Percentiles rank a stretch among this genome's conserved stretches.
Evolutionary conservation across 1,140 invertebrate genomes (phyloP).

Genomic region (Drosophila biarmipes): DNA sequence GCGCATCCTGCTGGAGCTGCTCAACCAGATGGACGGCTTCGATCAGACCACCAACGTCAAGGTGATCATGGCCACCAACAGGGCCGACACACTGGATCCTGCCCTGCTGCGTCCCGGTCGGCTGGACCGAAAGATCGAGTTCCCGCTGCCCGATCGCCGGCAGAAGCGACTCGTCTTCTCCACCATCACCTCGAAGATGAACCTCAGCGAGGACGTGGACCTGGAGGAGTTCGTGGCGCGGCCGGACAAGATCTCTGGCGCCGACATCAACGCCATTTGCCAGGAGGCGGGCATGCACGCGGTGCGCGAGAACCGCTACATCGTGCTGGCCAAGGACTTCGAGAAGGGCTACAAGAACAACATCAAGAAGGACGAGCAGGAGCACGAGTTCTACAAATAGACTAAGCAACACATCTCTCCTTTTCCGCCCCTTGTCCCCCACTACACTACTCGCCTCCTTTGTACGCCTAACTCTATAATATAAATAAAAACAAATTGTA

Average conservation of each 20-base stretch:
- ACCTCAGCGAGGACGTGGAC: slow-evolving; percentile 99
- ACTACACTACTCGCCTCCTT: slow-evolving; percentile 11
- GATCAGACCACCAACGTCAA: slow-evolving; percentile 99
- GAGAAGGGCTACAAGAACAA: slow-evolving; percentile 99
- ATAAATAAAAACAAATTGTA: slow-evolving; percentile 31
- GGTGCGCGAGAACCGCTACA: slow-evolving; percentile 97
- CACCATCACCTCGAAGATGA: slow-evolving; percentile 99
- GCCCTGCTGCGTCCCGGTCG: slow-evolving; percentile 98
- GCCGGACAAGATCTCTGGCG: slow-evolving; percentile 99
- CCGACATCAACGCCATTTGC: slow-evolving; percentile 99
- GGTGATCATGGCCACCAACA: slow-evolving; percentile 99
- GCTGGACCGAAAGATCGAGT: slow-evolving; percentile 99
- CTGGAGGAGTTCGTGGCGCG: slow-evolving; percentile 99
- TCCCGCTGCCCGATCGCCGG: slow-evolving; percentile 98
- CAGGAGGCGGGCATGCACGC: slow-evolving; percentile 99
- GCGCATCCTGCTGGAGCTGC: slow-evolving; percentile 97
- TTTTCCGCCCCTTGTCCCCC: not conserved
- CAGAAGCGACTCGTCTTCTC: slow-evolving; percentile 99
- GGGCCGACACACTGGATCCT: slow-evolving; percentile 98
- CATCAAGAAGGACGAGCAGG: slow-evolving; percentile 99
- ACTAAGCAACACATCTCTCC: slow-evolving; percentile 1
- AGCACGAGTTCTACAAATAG: slow-evolving; percentile 99
- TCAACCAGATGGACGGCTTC: slow-evolving; percentile 99
- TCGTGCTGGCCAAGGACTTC: slow-evolving; percentile 99
- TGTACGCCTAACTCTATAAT: slow-evolving; percentile 46